Evolutionary conservation across 2,113 vertebrate species (phyloP).

Genomic region (Chunga burmeisteri): DNA sequence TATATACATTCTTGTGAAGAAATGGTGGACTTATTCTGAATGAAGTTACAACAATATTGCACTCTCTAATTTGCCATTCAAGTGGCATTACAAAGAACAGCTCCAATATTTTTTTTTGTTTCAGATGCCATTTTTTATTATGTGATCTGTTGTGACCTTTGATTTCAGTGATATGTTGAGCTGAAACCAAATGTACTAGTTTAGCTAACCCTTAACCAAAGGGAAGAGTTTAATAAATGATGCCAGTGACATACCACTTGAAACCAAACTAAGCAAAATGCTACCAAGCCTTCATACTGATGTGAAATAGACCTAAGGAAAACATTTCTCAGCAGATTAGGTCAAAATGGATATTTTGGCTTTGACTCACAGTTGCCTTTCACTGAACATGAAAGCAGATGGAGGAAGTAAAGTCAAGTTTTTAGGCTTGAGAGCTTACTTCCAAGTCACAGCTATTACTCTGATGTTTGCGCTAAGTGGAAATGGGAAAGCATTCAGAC

Average conservation of each 20-base stretch:
- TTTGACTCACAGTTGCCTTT: background rate
- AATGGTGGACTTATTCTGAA: background rate
- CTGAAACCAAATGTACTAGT: background rate
- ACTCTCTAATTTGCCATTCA: background rate
- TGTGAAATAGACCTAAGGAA: background rate
- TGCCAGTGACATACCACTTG: background rate
- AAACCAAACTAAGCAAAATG: background rate
- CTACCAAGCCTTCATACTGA: background rate
- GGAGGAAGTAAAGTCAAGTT: background rate
- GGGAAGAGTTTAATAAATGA: background rate
- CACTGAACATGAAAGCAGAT: background rate
- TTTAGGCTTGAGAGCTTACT: background rate
- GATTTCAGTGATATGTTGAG: background rate
- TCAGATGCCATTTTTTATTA: background rate
- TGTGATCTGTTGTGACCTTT: background rate
- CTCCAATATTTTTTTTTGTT: background rate
- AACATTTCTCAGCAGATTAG: background rate
- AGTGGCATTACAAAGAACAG: background rate
- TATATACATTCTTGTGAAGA: background rate
- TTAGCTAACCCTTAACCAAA: background rate
- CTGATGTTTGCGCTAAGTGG: fast-evolving
- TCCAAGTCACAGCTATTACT: background rate
- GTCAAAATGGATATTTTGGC: background rate
- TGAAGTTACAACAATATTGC: background rate
- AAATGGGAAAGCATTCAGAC: background rate